A percentile compares a stretch with the other conserved stretches of the same genome.
phyloP scores from a whole-genome alignment of 2,888 invertebrate species.

The Uropetala carovei region DNA sequence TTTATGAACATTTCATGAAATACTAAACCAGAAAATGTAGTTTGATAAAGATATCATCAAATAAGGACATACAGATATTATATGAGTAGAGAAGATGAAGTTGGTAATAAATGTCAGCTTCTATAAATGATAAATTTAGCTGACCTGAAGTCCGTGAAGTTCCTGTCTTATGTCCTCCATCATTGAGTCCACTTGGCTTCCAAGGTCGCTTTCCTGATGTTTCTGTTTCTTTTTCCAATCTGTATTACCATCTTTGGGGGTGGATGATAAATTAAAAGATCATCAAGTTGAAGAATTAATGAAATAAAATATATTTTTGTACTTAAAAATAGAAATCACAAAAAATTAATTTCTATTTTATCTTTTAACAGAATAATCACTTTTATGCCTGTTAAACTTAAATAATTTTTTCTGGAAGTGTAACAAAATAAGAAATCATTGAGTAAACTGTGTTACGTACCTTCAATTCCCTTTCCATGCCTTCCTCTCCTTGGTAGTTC shows the following conservation, averaged over 20 bases:
- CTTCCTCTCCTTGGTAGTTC: not conserved
- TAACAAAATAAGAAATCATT: too few species aligned
- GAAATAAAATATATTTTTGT: not conserved
- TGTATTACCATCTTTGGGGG: not conserved
- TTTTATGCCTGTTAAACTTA: too few species aligned
- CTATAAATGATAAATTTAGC: not conserved
- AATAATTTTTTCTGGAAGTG: too few species aligned
- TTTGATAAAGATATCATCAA: too few species aligned
- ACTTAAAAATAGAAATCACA: not conserved
- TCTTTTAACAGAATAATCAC: not conserved
- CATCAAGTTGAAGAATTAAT: not conserved
- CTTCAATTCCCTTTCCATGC: not conserved
- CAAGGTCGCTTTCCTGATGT: conserved; percentile 69
- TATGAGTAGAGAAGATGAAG: too few species aligned
- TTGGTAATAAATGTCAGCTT: not conserved
- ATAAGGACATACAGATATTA: too few species aligned
- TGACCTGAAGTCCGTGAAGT: conserved; percentile 79
- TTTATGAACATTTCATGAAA: too few species aligned
- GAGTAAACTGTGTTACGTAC: not conserved
- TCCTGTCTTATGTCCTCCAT: conserved; percentile 78
- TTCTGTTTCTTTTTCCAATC: not conserved
- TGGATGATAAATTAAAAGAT: not conserved
- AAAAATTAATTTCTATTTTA: not conserved
- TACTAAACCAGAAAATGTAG: too few species aligned
- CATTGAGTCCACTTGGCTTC: conserved; percentile 69